Evolutionary conservation across 2,113 vertebrate genomes (phyloP).

Genomic region (Siphamia tubifer): DNA sequence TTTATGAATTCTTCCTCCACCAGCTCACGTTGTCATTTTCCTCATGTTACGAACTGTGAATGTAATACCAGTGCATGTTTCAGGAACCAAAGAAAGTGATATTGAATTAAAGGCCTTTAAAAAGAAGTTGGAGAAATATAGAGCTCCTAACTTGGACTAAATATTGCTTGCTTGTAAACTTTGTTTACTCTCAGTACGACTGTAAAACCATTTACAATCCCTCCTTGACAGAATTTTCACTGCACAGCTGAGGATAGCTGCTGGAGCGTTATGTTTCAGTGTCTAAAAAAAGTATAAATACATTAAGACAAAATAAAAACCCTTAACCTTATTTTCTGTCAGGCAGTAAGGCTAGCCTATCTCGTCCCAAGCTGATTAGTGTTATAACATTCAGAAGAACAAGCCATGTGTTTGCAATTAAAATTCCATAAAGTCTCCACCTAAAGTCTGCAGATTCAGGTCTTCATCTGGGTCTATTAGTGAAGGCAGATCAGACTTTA

Average conservation of each 20-base stretch:
- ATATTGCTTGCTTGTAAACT: slow-evolving; percentile 46
- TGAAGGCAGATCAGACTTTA: slow-evolving; percentile 2
- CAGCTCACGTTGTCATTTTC: too few relatives aligned
- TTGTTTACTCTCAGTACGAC: slow-evolving; percentile 61
- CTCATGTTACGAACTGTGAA: slow-evolving; percentile 12
- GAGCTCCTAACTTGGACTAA: slow-evolving; percentile 41
- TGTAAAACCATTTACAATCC: slow-evolving; percentile 59
- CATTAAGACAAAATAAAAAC: not conserved
- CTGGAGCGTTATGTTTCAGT: slow-evolving; percentile 6
- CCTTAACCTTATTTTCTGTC: slow-evolving; percentile 6
- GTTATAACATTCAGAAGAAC: slow-evolving; percentile 57
- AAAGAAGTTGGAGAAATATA: slow-evolving; percentile 5
- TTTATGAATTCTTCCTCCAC: not conserved
- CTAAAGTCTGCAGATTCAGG: slow-evolving; percentile 33
- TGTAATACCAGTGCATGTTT: not conserved
- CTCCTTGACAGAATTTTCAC: slow-evolving; percentile 29
- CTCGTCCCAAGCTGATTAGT: slow-evolving; percentile 41
- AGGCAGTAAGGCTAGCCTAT: not conserved
- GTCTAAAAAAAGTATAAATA: slow-evolving; percentile 1
- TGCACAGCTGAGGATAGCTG: slow-evolving; percentile 1
- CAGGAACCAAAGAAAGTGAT: slow-evolving; percentile 7
- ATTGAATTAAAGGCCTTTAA: slow-evolving; percentile 18
- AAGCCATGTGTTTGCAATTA: slow-evolving; percentile 68
- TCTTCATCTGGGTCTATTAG: slow-evolving; percentile 38
- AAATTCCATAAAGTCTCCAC: slow-evolving; percentile 59